Conservation (phyloP, 2,113 vertebrate species). For the Cinclus cinclus region DNA sequence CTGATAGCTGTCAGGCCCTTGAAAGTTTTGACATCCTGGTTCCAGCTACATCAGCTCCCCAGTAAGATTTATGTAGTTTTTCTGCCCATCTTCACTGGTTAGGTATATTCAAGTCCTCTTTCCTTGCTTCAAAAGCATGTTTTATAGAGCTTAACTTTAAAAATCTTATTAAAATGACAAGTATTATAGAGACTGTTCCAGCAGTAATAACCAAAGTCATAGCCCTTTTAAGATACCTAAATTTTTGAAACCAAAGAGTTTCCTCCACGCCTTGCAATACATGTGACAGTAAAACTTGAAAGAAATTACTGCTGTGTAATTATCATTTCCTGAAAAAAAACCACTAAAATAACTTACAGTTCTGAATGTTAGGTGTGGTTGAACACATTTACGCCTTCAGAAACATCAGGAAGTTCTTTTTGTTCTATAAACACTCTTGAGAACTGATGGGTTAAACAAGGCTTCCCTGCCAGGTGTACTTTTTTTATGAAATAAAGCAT, state of each 20-base stretch:
- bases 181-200: neutral
- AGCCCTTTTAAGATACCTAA: neutral
- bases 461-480: neutral
- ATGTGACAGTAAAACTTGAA: neutral
- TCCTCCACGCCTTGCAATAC: neutral
- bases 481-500: neutral
- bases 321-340: neutral
- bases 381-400: neutral
- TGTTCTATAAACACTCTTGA: neutral
- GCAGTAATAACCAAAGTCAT: neutral
- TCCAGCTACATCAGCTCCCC: neutral
- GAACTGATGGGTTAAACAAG: neutral
- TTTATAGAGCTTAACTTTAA: neutral
- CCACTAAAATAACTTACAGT: neutral
- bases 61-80: neutral
- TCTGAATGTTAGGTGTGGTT: neutral
- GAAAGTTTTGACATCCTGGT: neutral
- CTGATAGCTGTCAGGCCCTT: neutral
- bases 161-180: neutral
- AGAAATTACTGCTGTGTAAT: neutral
- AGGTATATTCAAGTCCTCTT: neutral
- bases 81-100: neutral
- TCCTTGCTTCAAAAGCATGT: neutral
- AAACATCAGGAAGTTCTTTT: slow-evolving; percentile 35
- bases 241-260: neutral